Conservation (phyloP, 1,140 invertebrate species). For the Drosophila truncata region DNA sequence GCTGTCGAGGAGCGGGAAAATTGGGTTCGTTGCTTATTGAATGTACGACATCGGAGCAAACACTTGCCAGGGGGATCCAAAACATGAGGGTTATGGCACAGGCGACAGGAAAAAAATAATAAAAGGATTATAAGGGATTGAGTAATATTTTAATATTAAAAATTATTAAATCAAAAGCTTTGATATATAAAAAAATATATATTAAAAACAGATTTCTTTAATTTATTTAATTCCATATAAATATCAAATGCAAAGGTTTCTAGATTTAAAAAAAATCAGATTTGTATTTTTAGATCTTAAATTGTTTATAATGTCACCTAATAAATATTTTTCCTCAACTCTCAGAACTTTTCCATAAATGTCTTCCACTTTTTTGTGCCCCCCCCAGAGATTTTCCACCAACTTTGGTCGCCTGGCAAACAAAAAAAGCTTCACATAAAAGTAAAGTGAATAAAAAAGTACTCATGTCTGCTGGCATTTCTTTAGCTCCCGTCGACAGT, state of each 20-base stretch:
- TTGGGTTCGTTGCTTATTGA: conserved; percentile 68
- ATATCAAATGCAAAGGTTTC: not conserved
- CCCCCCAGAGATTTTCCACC: not conserved
- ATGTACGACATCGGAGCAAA: conserved; percentile 64
- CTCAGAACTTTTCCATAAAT: not conserved
- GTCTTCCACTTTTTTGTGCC: not conserved
- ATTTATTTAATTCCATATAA: not conserved
- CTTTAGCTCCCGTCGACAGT: conserved; percentile 34
- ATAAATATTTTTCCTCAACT: not conserved
- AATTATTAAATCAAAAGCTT: not conserved
- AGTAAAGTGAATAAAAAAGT: conserved; percentile 39
- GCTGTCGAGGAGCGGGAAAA: conserved; percentile 25
- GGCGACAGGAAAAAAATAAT: conserved; percentile 35
- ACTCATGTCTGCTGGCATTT: conserved; percentile 26
- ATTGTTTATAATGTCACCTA: not conserved
- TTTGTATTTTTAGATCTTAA: not conserved
- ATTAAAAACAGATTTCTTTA: not conserved
- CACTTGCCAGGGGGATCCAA: conserved; percentile 27
- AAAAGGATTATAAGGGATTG: too few relatives aligned
- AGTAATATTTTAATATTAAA: not conserved
- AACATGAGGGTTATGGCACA: conserved; percentile 14
- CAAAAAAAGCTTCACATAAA: conserved; percentile 2
- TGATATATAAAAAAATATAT: not conserved
- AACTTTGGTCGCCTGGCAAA: conserved; percentile 43
- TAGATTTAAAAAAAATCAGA: not conserved